Percentiles rank a stretch among this genome's conserved stretches.
phyloP scores from a whole-genome alignment of 2,113 vertebrate genomes.

The Pterocles burchelli region DNA sequence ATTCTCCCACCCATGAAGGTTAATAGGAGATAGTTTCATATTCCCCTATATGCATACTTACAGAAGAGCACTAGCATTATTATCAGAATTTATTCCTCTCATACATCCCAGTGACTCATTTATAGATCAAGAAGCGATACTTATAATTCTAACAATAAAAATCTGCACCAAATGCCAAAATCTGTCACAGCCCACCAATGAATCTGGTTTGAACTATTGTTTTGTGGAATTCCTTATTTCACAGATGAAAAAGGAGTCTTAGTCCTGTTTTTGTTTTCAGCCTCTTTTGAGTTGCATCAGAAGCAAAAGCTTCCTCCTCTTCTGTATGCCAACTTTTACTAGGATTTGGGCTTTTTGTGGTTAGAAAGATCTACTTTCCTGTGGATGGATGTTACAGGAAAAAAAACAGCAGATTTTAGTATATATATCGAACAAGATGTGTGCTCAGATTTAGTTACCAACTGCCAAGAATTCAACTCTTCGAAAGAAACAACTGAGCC shows the following conservation, averaged over 20 bases:
- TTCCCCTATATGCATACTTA: neutral
- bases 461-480: neutral
- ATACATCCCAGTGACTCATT: neutral
- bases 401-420: neutral
- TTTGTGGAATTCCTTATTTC: neutral
- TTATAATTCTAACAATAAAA: neutral
- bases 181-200: neutral
- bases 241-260: neutral
- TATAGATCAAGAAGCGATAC: neutral
- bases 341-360: neutral
- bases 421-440: neutral
- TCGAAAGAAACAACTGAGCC: neutral
- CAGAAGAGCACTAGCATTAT: neutral
- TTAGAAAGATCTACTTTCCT: neutral
- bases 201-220: neutral
- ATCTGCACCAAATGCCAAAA: conserved; percentile 9
- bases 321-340: neutral
- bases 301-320: neutral
- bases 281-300: neutral
- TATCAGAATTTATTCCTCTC: neutral
- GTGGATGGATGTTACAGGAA: neutral
- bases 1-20: neutral
- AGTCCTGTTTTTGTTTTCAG: neutral
- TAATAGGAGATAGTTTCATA: neutral
- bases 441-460: neutral